Percentiles rank a stretch among this genome's conserved stretches.
Conservation (phyloP, 2,888 invertebrate species). For the Tetranychus truncatus region DNA sequence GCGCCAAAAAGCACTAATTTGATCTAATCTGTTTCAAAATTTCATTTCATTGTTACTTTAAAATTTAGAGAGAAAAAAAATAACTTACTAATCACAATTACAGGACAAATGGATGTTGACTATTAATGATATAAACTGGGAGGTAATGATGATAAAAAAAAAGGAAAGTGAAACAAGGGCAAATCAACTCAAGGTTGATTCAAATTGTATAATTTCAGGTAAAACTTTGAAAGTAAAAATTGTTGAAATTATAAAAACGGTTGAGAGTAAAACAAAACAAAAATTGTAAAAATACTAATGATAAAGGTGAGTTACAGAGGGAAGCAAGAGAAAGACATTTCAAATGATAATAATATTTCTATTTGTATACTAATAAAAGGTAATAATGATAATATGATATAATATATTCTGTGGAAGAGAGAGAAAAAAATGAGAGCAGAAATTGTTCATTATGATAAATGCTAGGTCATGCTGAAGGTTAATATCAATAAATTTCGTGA, state of each 20-base stretch:
- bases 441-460: background rate
- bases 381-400: background rate
- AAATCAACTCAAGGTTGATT: too few relatives aligned
- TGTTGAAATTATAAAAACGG: too few relatives aligned
- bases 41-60: background rate
- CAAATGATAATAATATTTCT: background rate
- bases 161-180: too few relatives aligned
- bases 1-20: background rate
- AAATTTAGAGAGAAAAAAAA: background rate
- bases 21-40: background rate
- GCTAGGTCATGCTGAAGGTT: background rate
- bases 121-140: too few relatives aligned
- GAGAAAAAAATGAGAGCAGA: background rate
- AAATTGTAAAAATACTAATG: too few relatives aligned
- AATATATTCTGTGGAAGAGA: background rate
- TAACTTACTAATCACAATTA: background rate
- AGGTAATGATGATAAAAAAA: too few relatives aligned
- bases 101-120: too few relatives aligned
- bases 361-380: background rate
- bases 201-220: too few relatives aligned
- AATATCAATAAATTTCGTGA: background rate
- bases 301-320: too few relatives aligned
- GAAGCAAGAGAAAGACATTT: background rate
- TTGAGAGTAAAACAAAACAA: too few relatives aligned
- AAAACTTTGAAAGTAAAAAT: too few relatives aligned